Conservation (phyloP, 2,888 invertebrate species). For the Brenthis hecate region DNA sequence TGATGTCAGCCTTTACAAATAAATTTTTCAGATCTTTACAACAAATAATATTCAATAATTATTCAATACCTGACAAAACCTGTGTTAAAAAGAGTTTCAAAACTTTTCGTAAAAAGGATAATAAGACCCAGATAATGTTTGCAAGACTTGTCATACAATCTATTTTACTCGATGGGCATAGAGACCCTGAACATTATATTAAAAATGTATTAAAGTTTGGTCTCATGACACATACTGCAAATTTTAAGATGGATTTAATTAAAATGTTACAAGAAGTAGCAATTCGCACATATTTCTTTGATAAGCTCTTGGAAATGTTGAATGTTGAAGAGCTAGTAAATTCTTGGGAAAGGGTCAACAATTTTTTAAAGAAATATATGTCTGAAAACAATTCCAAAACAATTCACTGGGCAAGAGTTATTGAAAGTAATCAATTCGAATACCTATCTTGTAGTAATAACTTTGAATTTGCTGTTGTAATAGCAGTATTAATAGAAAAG, state of each 20-base stretch:
- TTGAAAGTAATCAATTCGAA: conserved; percentile 38
- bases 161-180: conserved; percentile 19
- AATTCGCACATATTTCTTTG: neutral
- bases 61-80: conserved; percentile 38
- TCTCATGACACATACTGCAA: conserved; percentile 37
- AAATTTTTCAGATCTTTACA: conserved; percentile 7
- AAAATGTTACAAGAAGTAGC: conserved; percentile 36
- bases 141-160: conserved; percentile 43
- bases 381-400: conserved; percentile 22
- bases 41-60: conserved; percentile 5
- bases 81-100: conserved; percentile 39
- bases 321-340: conserved; percentile 33
- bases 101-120: conserved; percentile 33
- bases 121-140: conserved; percentile 39
- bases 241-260: conserved; percentile 42
- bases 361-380: conserved; percentile 35
- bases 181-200: neutral
- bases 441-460: conserved; percentile 38
- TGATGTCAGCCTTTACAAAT: conserved; percentile 36
- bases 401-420: conserved; percentile 41
- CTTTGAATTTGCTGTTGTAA: conserved; percentile 38
- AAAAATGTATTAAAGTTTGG: conserved; percentile 38
- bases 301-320: conserved; percentile 22
- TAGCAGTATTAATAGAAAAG: conserved; percentile 40
- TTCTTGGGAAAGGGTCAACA: conserved; percentile 34